Evolutionary conservation across 2,113 vertebrate species (phyloP), one percentile per base, ranked within the genome.

Genomic region (Eublepharis macularius): DNA sequence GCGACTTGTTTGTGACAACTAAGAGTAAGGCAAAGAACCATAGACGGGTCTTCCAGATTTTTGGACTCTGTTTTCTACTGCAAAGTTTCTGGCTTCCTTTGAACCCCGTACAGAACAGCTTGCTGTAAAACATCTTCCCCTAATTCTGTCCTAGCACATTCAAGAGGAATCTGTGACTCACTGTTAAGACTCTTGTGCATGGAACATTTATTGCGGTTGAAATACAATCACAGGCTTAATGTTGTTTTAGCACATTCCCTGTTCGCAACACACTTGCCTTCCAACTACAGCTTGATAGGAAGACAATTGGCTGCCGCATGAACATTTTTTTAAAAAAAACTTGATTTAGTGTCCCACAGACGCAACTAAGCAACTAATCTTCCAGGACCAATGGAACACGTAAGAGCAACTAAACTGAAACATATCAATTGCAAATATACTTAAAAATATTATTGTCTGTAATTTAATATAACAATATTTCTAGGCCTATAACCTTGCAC

Each of bases 391-490:
- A 94, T 65, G 89, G 86, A 94, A 92, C 41, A 34, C 82, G 0
- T 4, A 95, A 91, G 93, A 96, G 84, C 93, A 94, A 91, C 95
- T 90, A 96, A 92, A 93, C 94, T 93, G 96, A 96, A 96, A 96
- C 74, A 0, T 95, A 95, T 94, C 95, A 96, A 96, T 96, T 94
- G 95, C 90, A 88, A 85, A 92, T 95, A 95, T 88, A 89, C 94
- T 95, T 96, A 94, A 96, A 96, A 97, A 96, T 95, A 96, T 94
- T 96, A 96, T 96, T 95, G 93, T 96, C 94, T 95, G 92, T 95
- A 96, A 96, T 97, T 95, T 94, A 97, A 97, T 96, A 93, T 87
- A 95, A 95, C 91, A 96, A 96, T 96, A 95, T 96, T 96, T 94
- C 96, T 90, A 90, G 96, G 96, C 95, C 95, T 95, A 96, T 96